Evolutionary conservation across 2,888 invertebrate genomes (phyloP).

Genomic region (Ennomos quercinarius): DNA sequence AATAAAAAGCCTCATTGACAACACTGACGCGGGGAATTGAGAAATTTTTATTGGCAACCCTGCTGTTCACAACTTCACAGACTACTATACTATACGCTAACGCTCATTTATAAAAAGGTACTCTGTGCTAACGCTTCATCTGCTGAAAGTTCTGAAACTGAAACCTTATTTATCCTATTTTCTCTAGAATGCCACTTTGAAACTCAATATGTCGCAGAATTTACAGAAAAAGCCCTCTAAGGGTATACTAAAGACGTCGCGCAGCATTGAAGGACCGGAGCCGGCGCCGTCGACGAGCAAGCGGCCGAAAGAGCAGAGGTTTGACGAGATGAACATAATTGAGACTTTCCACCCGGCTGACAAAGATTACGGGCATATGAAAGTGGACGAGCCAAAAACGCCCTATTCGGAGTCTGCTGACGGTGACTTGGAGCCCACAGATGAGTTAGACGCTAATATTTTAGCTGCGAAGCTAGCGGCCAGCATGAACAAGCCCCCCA

Average conservation of each 20-base stretch:
- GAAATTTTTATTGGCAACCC: too few relatives aligned
- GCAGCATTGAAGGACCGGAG: slow-evolving; percentile 93
- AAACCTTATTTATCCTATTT: slow-evolving; percentile 1
- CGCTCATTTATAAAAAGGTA: too few relatives aligned
- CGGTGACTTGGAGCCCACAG: slow-evolving; percentile 84
- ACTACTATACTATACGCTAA: too few relatives aligned
- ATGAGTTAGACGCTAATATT: slow-evolving; percentile 88
- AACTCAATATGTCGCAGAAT: slow-evolving; percentile 88
- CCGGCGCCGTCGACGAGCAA: slow-evolving; percentile 76
- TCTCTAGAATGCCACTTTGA: slow-evolving; percentile 53
- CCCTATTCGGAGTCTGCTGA: slow-evolving; percentile 89
- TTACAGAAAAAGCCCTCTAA: slow-evolving; percentile 93
- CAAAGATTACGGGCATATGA: slow-evolving; percentile 99
- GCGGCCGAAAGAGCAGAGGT: slow-evolving; percentile 89
- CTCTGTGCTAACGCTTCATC: too few relatives aligned
- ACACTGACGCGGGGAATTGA: too few relatives aligned
- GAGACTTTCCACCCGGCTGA: slow-evolving; percentile 98
- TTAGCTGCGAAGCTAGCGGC: slow-evolving; percentile 90
- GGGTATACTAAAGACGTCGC: slow-evolving; percentile 96
- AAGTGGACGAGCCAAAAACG: slow-evolving; percentile 98
- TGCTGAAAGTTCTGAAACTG: too few relatives aligned
- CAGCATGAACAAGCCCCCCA: slow-evolving; percentile 81
- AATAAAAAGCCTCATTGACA: too few relatives aligned
- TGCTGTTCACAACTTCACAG: too few relatives aligned
- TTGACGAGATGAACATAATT: slow-evolving; percentile 99